Evolutionary conservation across 2,113 vertebrate species (phyloP), one percentile per base, ranked within the genome.

Genomic region (Psittacara wagleri): DNA sequence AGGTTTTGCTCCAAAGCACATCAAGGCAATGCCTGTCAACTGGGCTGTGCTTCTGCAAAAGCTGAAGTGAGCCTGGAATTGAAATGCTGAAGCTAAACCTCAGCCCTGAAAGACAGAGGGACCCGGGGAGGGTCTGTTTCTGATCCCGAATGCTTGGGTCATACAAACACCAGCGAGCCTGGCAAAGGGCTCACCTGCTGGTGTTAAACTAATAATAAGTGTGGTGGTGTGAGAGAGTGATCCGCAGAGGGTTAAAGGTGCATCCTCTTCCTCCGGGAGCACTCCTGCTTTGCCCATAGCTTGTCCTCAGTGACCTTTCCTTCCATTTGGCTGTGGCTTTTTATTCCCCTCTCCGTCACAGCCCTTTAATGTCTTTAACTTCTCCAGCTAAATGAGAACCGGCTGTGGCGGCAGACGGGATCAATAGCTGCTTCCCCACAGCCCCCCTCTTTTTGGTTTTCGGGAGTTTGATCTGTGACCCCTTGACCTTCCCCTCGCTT

Each of bases 341-440:
- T 83, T 83, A 86, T 75, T 96, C 80, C 17, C 82, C 79, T 79
- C 70, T 91, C 88, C 66, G 78, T 94, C 96, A 93, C 90, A 86
- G 86, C 89, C 86, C 95, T 92, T 88, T 79, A 93, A 94, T 94
- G 95, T 96, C 94, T 97, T 92, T 94, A 92, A 92, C 97, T 97
- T 95, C 96, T 94, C 59, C 23, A 49, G 96, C 97, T 97, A 98
- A 98, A 98, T 98, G 97, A 96, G 94, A 98, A 98, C 97, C 98
- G 97, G 98, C 98, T 98, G 98, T 93, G 93, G 95, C 74, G 46
- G 87, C 96, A 90, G 97, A 92, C 75, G 90, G 94, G 95, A 97
- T 97, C 95, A 95, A 95, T 97, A 95, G 96, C 97, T 78, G 95
- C 93, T 94, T 70, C 72, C 86, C 80, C 82, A 57, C 72, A 54